A percentile compares a stretch with the other conserved stretches of the same genome.
Evolutionary conservation across 2,797 vertebrate species (phyloP).

Genomic region (Babyrousa celebensis): DNA sequence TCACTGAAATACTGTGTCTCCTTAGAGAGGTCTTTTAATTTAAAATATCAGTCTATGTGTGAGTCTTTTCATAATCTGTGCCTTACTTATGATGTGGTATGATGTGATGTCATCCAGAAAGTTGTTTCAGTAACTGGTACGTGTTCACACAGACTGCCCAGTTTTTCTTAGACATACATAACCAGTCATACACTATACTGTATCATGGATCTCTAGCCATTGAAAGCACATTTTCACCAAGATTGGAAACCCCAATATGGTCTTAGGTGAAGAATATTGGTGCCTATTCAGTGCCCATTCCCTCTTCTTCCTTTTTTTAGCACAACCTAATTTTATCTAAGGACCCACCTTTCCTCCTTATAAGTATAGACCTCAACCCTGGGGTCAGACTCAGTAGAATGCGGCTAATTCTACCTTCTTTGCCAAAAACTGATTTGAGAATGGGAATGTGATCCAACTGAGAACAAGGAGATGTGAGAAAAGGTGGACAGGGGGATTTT

Average conservation of each 20-base stretch:
- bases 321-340: background rate
- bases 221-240: background rate
- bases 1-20: background rate
- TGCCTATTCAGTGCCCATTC: background rate
- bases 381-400: background rate
- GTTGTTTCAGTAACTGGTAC: background rate
- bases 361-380: background rate
- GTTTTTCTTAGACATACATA: background rate
- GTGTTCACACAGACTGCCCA: background rate
- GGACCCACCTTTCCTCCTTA: background rate
- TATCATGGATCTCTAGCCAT: background rate
- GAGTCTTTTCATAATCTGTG: background rate
- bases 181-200: fast-evolving
- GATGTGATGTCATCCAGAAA: background rate
- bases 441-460: background rate
- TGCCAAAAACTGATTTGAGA: background rate
- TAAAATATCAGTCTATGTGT: background rate
- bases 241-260: background rate
- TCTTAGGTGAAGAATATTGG: background rate
- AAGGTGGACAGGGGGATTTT: background rate
- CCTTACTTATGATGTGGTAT: background rate
- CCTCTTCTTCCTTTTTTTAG: background rate
- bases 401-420: background rate
- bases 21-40: background rate
- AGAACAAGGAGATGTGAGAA: background rate